These are phyloP conservation scores for Onychomys torridus DNA, from an alignment of 2,797 vertebrate genomes.

Conservation along the genomic window DNA sequence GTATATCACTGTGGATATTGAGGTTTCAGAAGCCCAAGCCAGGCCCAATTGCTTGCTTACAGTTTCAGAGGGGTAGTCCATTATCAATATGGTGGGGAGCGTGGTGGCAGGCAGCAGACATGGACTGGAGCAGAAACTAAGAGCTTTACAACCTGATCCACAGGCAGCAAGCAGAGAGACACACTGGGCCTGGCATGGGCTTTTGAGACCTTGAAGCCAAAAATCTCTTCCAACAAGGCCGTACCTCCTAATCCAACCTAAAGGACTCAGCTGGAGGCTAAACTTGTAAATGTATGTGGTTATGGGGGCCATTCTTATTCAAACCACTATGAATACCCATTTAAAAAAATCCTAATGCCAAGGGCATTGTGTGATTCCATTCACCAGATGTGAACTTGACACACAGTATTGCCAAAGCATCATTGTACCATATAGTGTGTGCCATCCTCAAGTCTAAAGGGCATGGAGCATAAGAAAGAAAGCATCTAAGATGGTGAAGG, in stretches of 20 bases:
- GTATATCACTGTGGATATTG: background rate
- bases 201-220: background rate
- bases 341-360: background rate
- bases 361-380: background rate
- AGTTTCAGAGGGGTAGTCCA: background rate
- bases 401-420: background rate
- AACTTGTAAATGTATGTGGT: background rate
- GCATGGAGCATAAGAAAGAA: background rate
- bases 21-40: too few relatives aligned
- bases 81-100: background rate
- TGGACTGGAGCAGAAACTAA: background rate
- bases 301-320: background rate
- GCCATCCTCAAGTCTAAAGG: background rate
- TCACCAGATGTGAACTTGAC: background rate
- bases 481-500: background rate
- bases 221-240: background rate
- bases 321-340: background rate
- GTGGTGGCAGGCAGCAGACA: too few relatives aligned
- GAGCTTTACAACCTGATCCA: background rate
- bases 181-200: background rate
- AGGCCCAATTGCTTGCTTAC: background rate
- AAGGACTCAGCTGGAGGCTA: too few relatives aligned
- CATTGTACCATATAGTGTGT: background rate
- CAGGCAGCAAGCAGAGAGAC: background rate
- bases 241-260: background rate